phyloP scores from a whole-genome alignment of 1,140 invertebrate genomes.

The Acyrthosiphon pisum region DNA sequence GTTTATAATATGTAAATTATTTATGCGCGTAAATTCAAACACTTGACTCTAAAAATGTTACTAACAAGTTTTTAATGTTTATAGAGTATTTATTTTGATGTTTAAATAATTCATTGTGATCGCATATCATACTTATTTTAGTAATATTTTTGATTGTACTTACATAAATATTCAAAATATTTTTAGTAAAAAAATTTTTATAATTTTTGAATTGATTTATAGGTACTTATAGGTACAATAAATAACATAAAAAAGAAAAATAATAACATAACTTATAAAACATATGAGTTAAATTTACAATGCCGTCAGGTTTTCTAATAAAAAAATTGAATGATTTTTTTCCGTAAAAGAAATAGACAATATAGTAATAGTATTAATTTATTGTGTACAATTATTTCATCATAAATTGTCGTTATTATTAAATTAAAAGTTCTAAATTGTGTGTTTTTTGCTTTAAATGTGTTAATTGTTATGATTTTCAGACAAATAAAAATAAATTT shows the following conservation, averaged over 20 bases:
- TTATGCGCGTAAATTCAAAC: neutral
- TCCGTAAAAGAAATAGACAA: too few relatives aligned
- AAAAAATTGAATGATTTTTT: neutral
- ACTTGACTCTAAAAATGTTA: neutral
- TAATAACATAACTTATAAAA: neutral
- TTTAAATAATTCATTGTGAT: neutral
- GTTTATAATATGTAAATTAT: neutral
- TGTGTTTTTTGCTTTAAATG: neutral
- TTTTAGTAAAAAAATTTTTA: neutral
- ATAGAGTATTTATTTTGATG: neutral
- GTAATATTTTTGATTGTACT: neutral
- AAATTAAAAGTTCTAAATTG: too few relatives aligned
- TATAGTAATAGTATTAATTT: too few relatives aligned
- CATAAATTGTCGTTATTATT: too few relatives aligned
- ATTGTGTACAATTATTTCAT: too few relatives aligned
- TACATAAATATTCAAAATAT: neutral
- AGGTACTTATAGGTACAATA: neutral
- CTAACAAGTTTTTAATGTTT: neutral
- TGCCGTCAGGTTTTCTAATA: neutral
- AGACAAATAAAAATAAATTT: neutral
- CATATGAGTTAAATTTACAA: neutral
- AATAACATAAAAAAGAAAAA: neutral
- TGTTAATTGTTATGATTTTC: neutral
- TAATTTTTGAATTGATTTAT: neutral
- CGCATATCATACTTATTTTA: neutral